These are phyloP conservation scores for Heterohyrax brucei DNA, from an alignment of 2,797 vertebrate genomes.

Conservation along the genomic window DNA sequence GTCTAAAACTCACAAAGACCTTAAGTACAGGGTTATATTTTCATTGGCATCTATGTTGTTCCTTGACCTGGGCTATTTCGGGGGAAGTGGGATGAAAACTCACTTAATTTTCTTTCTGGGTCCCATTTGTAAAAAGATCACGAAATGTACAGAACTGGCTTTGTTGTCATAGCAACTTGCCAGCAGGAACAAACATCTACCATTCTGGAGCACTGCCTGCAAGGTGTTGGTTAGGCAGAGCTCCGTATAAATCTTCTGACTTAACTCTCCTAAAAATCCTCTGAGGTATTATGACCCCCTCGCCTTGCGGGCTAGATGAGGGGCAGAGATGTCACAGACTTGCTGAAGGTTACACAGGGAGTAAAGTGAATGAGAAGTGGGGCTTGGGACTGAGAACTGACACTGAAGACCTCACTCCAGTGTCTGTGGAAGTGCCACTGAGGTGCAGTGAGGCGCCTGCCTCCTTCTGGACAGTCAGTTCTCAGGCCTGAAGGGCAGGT, in stretches of 20 bases:
- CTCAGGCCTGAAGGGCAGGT: background rate
- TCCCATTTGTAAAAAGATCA: background rate
- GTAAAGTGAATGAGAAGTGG: background rate
- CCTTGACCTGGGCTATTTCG: background rate
- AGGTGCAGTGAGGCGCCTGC: background rate
- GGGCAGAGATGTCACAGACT: background rate
- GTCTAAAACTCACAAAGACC: background rate
- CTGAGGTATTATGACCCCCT: background rate
- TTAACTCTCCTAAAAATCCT: background rate
- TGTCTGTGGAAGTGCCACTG: fast-evolving
- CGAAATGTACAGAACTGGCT: background rate
- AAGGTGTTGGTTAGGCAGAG: background rate
- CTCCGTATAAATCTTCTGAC: background rate
- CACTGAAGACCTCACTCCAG: background rate
- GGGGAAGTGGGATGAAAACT: conserved; percentile 1
- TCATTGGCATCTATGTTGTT: background rate
- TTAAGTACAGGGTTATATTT: background rate
- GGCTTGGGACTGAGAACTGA: background rate
- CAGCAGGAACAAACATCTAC: background rate
- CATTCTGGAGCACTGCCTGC: background rate
- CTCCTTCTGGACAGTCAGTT: background rate
- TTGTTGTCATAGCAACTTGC: background rate
- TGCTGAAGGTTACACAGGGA: background rate
- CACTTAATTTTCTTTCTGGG: background rate
- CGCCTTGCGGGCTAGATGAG: background rate